These are phyloP conservation scores for Acronicta aceris DNA, from an alignment of 2,888 invertebrate species.

Conservation along the genomic window DNA sequence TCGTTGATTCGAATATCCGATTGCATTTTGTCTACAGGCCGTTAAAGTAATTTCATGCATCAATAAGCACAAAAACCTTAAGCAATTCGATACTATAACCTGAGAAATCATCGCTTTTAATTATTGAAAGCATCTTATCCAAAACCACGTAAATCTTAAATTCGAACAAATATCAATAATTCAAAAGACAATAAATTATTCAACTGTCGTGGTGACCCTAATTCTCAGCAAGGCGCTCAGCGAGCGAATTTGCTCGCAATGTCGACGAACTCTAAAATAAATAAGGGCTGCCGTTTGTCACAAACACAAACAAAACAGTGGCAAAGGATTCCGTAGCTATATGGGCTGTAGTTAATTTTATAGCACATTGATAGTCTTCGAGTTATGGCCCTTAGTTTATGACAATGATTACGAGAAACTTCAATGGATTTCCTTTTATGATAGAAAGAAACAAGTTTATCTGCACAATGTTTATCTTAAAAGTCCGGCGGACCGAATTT, in stretches of 20 bases:
- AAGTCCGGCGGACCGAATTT: no score
- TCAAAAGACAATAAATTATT: conserved; percentile 11
- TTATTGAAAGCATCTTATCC: no score
- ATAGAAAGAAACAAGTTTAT: conserved; percentile 8
- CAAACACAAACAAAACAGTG: conserved; percentile 76
- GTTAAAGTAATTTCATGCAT: no score
- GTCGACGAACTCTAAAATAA: conserved; percentile 80
- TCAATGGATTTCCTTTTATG: conserved; percentile 1
- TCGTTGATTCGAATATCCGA: no score
- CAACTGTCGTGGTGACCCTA: conserved; percentile 43
- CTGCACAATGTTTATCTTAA: not conserved
- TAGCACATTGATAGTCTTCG: conserved; percentile 43
- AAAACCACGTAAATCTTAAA: not conserved
- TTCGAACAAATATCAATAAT: not conserved
- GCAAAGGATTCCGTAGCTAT: conserved; percentile 62
- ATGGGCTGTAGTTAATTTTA: conserved; percentile 56
- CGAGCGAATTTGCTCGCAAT: conserved; percentile 66
- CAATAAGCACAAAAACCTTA: no score
- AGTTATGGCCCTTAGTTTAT: conserved; percentile 40
- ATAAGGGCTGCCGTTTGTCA: conserved; percentile 80
- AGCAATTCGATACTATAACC: no score
- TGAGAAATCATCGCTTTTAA: no score
- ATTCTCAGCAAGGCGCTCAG: conserved; percentile 49
- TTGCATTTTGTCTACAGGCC: no score
- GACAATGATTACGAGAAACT: conserved; percentile 32